Evolutionary conservation across 2,797 vertebrate genomes (phyloP).

Genomic region (Bovichtus variegatus): DNA sequence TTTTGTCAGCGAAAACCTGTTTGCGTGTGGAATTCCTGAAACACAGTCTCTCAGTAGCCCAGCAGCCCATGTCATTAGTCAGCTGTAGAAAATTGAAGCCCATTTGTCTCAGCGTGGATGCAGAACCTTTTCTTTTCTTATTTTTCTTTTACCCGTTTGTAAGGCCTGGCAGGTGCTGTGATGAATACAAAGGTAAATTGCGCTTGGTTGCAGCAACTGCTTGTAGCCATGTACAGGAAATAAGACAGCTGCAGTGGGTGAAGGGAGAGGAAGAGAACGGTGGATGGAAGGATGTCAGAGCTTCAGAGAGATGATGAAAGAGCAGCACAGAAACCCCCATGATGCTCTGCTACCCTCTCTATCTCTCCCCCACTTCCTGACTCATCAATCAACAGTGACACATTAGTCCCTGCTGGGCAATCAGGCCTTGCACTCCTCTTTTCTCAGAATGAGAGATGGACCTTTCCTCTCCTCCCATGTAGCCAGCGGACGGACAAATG

Average conservation of each 20-base stretch:
- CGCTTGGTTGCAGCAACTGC: constrained; percentile 16
- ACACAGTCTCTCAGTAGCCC: constrained; percentile 35
- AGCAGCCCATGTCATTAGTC: constrained; percentile 50
- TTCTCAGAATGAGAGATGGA: constrained; percentile 35
- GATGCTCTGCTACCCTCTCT: constrained; percentile 29
- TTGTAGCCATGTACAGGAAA: constrained; percentile 34
- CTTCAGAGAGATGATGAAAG: constrained; percentile 64
- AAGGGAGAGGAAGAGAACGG: constrained; percentile 5
- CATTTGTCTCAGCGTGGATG: constrained; percentile 43
- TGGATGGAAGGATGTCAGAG: constrained; percentile 49
- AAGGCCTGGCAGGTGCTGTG: constrained; percentile 40
- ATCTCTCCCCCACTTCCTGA: constrained; percentile 40
- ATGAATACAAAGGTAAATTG: constrained; percentile 36
- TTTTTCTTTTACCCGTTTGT: constrained; percentile 29
- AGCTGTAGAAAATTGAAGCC: constrained; percentile 30
- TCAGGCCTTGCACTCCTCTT: constrained; percentile 29
- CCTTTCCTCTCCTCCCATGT: constrained; percentile 25
- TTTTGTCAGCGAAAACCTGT: constrained; percentile 54
- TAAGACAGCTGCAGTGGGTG: constrained; percentile 20
- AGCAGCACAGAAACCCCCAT: constrained; percentile 52
- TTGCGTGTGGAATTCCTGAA: constrained; percentile 34
- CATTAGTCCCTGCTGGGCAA: constrained; percentile 51
- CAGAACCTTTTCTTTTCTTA: not conserved
- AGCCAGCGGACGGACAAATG: constrained; percentile 19
- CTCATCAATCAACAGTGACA: constrained; percentile 75